Conservation (phyloP, 2,888 invertebrate genomes). For the Chrysolina haemoptera region DNA sequence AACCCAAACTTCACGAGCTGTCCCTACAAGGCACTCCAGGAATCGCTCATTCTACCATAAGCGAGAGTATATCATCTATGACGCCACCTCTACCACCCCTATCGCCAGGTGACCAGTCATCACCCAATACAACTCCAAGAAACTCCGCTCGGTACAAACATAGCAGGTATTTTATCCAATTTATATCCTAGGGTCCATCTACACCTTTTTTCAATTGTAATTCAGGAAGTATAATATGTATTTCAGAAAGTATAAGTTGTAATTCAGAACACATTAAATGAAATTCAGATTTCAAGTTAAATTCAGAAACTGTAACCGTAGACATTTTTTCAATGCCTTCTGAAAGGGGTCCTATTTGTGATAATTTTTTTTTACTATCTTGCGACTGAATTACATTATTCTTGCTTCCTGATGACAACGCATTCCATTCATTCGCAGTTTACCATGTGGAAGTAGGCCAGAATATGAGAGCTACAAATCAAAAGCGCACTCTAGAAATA, state of each 20-base stretch:
- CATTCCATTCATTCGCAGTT: slow-evolving; percentile 66
- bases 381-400: too few species aligned
- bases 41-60: slow-evolving; percentile 78
- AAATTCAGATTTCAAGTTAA: too few species aligned
- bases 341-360: too few species aligned
- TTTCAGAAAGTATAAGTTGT: too few species aligned
- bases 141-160: slow-evolving; percentile 70
- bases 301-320: too few species aligned
- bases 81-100: slow-evolving; percentile 85
- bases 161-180: slow-evolving; percentile 59
- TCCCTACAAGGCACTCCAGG: slow-evolving; percentile 72
- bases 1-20: slow-evolving; percentile 80
- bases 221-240: too few species aligned
- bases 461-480: slow-evolving; percentile 73
- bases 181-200: neutral
- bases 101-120: slow-evolving; percentile 77
- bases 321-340: too few species aligned
- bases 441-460: slow-evolving; percentile 77
- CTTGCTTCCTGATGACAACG: too few species aligned
- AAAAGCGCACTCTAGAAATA: slow-evolving; percentile 63
- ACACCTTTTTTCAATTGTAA: too few species aligned
- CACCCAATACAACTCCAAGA: slow-evolving; percentile 69
- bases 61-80: slow-evolving; percentile 80
- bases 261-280: too few species aligned
- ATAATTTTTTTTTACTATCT: too few species aligned